Percentiles rank a stretch among this genome's conserved stretches.
phyloP scores from a whole-genome alignment of 2,113 vertebrate genomes.

The Nerophis lumbriciformis region DNA sequence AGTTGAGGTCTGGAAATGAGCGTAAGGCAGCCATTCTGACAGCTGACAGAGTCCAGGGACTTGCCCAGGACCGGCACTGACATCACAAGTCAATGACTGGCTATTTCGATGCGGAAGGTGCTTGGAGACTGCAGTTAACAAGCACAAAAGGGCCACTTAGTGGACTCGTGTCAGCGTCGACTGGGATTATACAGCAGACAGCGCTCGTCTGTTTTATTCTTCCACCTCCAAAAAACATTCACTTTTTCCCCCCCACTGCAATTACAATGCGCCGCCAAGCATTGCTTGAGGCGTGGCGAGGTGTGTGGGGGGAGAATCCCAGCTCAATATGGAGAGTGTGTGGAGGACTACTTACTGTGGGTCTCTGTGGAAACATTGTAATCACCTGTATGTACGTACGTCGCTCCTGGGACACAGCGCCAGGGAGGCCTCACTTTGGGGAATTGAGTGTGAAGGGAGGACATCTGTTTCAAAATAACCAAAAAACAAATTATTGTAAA shows the following conservation, averaged over 20 bases:
- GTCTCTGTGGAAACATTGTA: slow-evolving; percentile 79
- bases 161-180: slow-evolving; percentile 18
- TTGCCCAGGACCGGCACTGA: slow-evolving; percentile 19
- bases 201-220: slow-evolving; percentile 32
- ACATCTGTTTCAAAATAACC: slow-evolving; percentile 37
- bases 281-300: slow-evolving; percentile 54
- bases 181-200: slow-evolving; percentile 21
- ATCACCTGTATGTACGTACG: slow-evolving; percentile 43
- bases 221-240: slow-evolving; percentile 25
- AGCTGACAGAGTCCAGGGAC: slow-evolving; percentile 29
- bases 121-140: slow-evolving; percentile 54
- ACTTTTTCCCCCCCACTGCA: slow-evolving; percentile 40
- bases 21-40: slow-evolving; percentile 21
- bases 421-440: slow-evolving; percentile 34
- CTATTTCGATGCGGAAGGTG: slow-evolving; percentile 45
- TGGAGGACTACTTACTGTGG: slow-evolving; percentile 50
- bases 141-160: slow-evolving; percentile 48
- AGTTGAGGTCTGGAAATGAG: slow-evolving; percentile 20
- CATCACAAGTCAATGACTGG: slow-evolving; percentile 34
- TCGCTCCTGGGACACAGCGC: slow-evolving; percentile 42
- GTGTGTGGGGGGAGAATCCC: slow-evolving; percentile 46
- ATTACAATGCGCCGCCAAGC: slow-evolving; percentile 70
- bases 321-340: slow-evolving; percentile 65
- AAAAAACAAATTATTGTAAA: slow-evolving; percentile 9
- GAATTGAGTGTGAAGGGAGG: slow-evolving; percentile 31